Evolutionary conservation across 2,113 vertebrate species (phyloP), one percentile per base, ranked within the genome.

Genomic region (Atherinomorus stipes): DNA sequence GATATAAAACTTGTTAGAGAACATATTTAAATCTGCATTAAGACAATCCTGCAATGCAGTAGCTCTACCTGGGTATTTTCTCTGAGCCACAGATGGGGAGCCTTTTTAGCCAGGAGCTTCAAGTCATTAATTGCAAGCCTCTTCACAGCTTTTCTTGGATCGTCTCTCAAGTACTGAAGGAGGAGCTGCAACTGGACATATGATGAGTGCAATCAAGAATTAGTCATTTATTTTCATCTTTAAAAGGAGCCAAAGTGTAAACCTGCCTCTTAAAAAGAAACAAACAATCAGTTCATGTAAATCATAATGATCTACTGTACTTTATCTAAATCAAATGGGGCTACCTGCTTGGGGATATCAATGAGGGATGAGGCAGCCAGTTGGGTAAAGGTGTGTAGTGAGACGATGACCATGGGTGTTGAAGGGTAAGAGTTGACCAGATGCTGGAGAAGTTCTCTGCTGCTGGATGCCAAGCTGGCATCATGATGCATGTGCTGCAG

Each of bases 401-500:
- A 97, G 76, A 99, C 96, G 11, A 98, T 96, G 72, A 98, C 96
- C 97, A 99, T 97, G 58, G 94, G 95, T 66, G 97, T 98, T 75
- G 97, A 99, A 4, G 98, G 98, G 72, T 99, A 99, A 0, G 97
- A 95, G 0, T 95, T 96, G 67, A 98, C 95, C 38, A 99, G 90
- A 80, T 99, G 95, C 87, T 99, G 97, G 0, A 99, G 92, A 11
- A 99, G 96, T 81, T 97, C 95, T 2, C 98, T 90, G 40, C 97
- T 97, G 68, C 95, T 96, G 77, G 97, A 99, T 1, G 98, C 98
- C 88, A 99, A 64, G 71, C 95, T 93, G 0, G 98, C 97, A 0
- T 99, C 95, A 0, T 99, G 98, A 78, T 99, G 97, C 98, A 99
- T 99, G 93, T 99, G 96, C 94, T 99, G 97, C 2, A 99, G 90